Base-by-base conservation (phyloP, 2,797 vertebrate species). In the Crocodylus rhombifer region DNA sequence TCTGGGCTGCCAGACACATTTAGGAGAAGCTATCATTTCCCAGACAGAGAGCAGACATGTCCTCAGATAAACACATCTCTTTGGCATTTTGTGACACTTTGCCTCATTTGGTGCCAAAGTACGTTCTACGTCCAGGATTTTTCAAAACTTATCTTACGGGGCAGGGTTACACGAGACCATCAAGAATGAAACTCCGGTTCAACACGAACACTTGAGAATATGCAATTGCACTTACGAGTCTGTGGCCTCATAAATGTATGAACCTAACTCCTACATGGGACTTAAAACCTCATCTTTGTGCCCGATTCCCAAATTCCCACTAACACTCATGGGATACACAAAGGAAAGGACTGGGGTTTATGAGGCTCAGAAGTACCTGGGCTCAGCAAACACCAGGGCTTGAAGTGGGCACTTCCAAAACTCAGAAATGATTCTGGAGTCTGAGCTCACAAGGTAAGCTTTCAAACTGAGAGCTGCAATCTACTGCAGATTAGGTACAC, bases 171-270 rank as follows among this genome's bases (percentile, higher is more conserved):
- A 0, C 1, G 65, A 33, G 25, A 73, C 73, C 61, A 11, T 82
- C 80, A 64, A 80, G 81, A 82, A 57, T 42, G 82, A 91, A 92
- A 61, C 56, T 18, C 33, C 77, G 83, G n/a, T 51, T 26, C 61
- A n/a, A 71, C 0, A 0, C 2, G 30, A 81, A 5, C 4, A 51
- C 42, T 51, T 15, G 1, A 23, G 36, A 73, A 73, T 42, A 73
- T 26, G 36, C 42, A 51, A 73, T 14, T 1, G 80, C 4, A 7
- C 69, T 80, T 77, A 87, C 0, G 1, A 58, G 67, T 51, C 73
- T 9, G 5, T 16, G n/a, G 62, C 63, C 58, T 71, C 61, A 74
- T 82, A 79, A 83, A 77, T 8, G 21, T 2, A 58, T 36, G 4
- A 89, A 21, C 18, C 84, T 23, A 57, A 67, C 81, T 84, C 77